These are phyloP conservation scores for Parthenolecanium corni DNA, from an alignment of 2,888 invertebrate genomes.

Conservation along the genomic window DNA sequence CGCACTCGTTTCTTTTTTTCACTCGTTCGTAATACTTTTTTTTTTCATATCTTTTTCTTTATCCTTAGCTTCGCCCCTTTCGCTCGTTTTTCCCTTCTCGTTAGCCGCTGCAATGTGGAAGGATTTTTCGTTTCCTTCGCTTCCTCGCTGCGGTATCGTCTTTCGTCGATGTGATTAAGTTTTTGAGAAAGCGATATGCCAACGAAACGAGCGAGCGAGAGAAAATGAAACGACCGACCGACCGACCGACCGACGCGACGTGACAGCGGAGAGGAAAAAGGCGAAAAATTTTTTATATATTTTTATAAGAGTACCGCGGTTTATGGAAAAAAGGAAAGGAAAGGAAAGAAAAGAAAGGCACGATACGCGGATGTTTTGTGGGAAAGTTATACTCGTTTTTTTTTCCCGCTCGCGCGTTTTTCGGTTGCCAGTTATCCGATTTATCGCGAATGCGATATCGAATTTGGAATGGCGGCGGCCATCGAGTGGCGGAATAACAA, in stretches of 20 bases:
- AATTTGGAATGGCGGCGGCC: neutral
- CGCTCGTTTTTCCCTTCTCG: neutral
- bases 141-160: slow-evolving; percentile 9
- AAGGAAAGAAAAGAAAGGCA: slow-evolving; percentile 9
- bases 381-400: neutral
- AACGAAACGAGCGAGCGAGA: slow-evolving; percentile 2
- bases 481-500: too few species aligned
- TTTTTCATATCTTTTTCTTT: neutral
- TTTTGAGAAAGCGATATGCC: slow-evolving; percentile 23
- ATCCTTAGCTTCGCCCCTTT: neutral
- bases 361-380: slow-evolving; percentile 9
- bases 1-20: neutral
- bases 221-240: neutral
- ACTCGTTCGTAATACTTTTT: neutral
- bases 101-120: too few species aligned
- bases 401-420: neutral
- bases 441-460: slow-evolving; percentile 5
- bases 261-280: too few species aligned
- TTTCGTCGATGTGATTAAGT: slow-evolving; percentile 27
- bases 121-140: neutral
- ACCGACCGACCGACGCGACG: too few species aligned
- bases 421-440: slow-evolving; percentile 4
- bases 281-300: neutral
- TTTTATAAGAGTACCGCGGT: neutral
- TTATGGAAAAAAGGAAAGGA: neutral